phyloP scores from a whole-genome alignment of 2,797 vertebrate genomes.

The Okamejei kenojei region DNA sequence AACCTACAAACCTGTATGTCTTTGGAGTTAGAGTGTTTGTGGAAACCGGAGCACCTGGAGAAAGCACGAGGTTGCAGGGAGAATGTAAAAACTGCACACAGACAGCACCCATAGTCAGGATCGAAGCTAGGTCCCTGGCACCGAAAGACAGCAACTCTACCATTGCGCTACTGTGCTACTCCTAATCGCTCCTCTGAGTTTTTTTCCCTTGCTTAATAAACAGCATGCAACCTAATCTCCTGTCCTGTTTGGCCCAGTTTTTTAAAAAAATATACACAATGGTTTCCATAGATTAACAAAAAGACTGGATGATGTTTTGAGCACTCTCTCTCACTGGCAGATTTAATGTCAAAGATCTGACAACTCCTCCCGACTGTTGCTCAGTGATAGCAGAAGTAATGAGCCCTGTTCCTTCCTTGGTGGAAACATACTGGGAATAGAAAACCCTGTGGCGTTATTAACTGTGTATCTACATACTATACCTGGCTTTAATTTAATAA shows the following conservation, averaged over 20 bases:
- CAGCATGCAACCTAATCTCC: slow-evolving; percentile 5
- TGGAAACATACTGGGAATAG: not conserved
- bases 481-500: slow-evolving; percentile 12
- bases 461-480: slow-evolving; percentile 10
- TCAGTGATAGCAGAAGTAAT: slow-evolving; percentile 15
- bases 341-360: slow-evolving; percentile 15
- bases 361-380: slow-evolving; percentile 26
- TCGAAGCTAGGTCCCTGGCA: too few relatives aligned
- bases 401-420: not conserved
- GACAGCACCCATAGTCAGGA: too few relatives aligned
- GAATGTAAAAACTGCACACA: too few relatives aligned
- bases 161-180: too few relatives aligned
- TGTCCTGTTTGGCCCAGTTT: not conserved
- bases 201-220: not conserved
- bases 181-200: not conserved
- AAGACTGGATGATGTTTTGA: not conserved
- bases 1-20: too few relatives aligned
- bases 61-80: too few relatives aligned
- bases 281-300: slow-evolving; percentile 8
- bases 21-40: too few relatives aligned
- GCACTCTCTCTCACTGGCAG: not conserved
- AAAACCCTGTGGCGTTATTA: not conserved
- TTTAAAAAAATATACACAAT: not conserved
- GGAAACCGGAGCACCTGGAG: too few relatives aligned
- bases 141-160: too few relatives aligned